Base-by-base conservation (phyloP, 1,140 invertebrate species). In the Saxidomus purpurata region DNA sequence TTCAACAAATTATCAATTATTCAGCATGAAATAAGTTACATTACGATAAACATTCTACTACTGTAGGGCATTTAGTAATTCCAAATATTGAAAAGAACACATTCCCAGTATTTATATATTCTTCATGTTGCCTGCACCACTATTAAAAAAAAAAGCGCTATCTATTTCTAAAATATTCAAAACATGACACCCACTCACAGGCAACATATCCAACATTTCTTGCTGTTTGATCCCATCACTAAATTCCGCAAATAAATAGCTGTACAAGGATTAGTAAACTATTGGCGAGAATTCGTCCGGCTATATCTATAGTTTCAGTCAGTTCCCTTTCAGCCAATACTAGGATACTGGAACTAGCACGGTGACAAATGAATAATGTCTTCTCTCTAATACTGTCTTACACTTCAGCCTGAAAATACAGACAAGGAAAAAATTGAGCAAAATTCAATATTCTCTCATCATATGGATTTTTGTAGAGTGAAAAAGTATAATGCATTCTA, bases 241-340 rank as follows among this genome's bases (percentile, higher is more conserved):
- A 63, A 63, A 63, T 63, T 63, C 59, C 59, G 28, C 59, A 63
- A 63, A 63, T 63, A 63, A 63, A 15, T 63, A 28, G 19, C 25
- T 1, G 59, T 28, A 63, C 25, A 25, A 28, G n/a, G n/a, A 63
- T 63, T 22, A 63, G 25, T 63, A 63, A 63, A 63, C n/a, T n/a
- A 63, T 28, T 19, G 19, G 1, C 19, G n/a, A 19, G 19, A 63
- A 19, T 63, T 63, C 3, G 59, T n/a, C n/a, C 59, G 3, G 52
- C 9, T 28, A 19, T 63, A 19, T 28, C 19, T 28, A 63, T 3
- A 59, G 52, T n/a, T 11, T 17, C n/a, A n/a, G 3, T 22, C n/a
- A 22, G 4, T 6, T 59, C n/a, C 59, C 59, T 6, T 9, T 9
- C 52, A 63, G 59, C n/a, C n/a, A 28, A 63, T 63, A 63, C n/a